Percentiles rank a stretch among this genome's conserved stretches.
Conservation (phyloP, 2,888 invertebrate genomes). For the Anagyrus pseudococci region DNA sequence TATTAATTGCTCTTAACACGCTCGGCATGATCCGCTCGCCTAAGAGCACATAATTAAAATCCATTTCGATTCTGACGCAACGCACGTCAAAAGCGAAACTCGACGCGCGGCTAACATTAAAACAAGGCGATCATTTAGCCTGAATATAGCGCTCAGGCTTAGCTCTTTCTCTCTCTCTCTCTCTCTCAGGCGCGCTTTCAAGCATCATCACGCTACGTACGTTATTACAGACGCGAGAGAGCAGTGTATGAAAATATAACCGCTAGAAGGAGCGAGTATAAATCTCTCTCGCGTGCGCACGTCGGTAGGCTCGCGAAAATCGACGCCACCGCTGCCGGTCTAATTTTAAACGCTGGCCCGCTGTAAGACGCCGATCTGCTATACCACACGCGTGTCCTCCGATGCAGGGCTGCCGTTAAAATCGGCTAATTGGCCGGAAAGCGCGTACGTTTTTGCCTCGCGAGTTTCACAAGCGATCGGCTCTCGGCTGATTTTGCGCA, state of each 20-base stretch:
- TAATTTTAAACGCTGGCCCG: conserved; percentile 43
- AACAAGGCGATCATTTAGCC: background rate
- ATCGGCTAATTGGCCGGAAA: conserved; percentile 30
- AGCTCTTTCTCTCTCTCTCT: too few relatives aligned
- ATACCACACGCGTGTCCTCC: background rate
- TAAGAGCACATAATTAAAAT: background rate
- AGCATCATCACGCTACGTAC: too few relatives aligned
- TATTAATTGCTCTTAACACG: background rate
- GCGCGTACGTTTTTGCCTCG: conserved; percentile 7
- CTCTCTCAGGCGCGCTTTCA: too few relatives aligned
- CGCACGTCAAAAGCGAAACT: too few relatives aligned
- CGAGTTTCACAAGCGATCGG: background rate
- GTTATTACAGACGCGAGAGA: too few relatives aligned
- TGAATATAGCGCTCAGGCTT: too few relatives aligned
- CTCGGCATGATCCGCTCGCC: background rate
- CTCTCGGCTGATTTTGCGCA: too few relatives aligned
- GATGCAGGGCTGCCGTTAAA: background rate
- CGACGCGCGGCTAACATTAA: background rate
- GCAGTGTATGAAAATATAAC: too few relatives aligned
- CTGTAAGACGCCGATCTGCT: conserved; percentile 19
- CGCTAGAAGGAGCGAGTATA: too few relatives aligned
- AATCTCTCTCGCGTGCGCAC: too few relatives aligned
- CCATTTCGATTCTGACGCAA: background rate
- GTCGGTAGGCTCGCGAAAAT: too few relatives aligned
- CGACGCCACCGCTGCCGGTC: conserved; percentile 34